phyloP scores from a whole-genome alignment of 1,140 invertebrate genomes.

The Dreissena polymorpha region DNA sequence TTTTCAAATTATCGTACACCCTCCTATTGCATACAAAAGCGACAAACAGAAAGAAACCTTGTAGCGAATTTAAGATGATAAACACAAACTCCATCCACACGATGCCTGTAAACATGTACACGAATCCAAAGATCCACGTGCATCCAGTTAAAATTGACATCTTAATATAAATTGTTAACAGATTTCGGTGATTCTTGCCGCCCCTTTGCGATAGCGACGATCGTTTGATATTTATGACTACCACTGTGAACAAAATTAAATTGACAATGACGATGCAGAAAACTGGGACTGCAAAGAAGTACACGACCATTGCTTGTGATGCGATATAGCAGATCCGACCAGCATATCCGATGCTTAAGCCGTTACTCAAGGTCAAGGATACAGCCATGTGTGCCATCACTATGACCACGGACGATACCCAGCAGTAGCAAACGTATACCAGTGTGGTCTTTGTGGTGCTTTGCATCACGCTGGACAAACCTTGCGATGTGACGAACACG shows the following conservation, averaged over 20 bases:
- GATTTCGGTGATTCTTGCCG: conserved; percentile 18
- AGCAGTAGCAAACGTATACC: conserved; percentile 1
- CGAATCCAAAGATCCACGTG: conserved; percentile 43
- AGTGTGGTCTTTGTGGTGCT: not conserved
- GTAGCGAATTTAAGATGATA: conserved; percentile 30
- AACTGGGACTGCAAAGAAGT: conserved; percentile 18
- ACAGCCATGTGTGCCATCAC: conserved; percentile 6
- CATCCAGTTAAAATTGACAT: conserved; percentile 30
- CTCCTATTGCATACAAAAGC: conserved; percentile 32
- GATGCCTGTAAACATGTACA: conserved; percentile 24
- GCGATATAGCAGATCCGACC: conserved; percentile 27
- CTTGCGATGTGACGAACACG: conserved; percentile 2
- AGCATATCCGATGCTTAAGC: conserved; percentile 26
- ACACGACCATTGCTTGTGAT: conserved; percentile 14
- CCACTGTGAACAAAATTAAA: conserved; percentile 12
- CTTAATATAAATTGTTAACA: conserved; percentile 32
- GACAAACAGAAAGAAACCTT: conserved; percentile 35
- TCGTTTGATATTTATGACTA: conserved; percentile 22
- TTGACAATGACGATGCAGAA: conserved; percentile 15
- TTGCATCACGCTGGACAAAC: not conserved
- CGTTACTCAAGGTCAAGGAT: not conserved
- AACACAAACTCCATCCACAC: conserved; percentile 15
- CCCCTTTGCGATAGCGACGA: not conserved
- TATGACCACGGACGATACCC: not conserved
- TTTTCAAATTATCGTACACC: not conserved